Evolutionary conservation across 2,797 vertebrate species (phyloP), one percentile per base, ranked within the genome.

Genomic region (Pagetopsis macropterus): DNA sequence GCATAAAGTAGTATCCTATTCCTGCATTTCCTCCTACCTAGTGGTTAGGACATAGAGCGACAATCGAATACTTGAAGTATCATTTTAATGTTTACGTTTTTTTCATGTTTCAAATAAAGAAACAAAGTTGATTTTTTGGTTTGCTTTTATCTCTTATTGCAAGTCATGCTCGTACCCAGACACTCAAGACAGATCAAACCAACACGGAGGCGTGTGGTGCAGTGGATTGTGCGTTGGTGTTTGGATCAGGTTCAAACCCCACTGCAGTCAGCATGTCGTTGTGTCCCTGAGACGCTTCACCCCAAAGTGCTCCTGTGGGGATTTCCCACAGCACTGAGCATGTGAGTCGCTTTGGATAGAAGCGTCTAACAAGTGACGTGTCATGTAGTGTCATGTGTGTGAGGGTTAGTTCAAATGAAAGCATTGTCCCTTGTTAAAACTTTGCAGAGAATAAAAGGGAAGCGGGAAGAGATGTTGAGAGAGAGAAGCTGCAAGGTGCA

Each of bases 401-500:
- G 17, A 12, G 19, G 5, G 15, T 1, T 9, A 3, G 64, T 31
- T 52, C 0, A 61, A 56, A 52, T 15, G 21, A 5, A 44, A 58
- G 9, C 60, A 9, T 37, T 37, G 33, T 9, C 6, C 8, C 78
- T 75, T 79, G 55, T 59, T 84, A 19, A 83, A 84, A 81, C 64
- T 46, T 74, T 70, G 51, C 59, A 71, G 65, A 78, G 71, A 72
- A 72, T 31, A 76, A 37, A 37, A 27, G 4, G 9, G 16, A 74
- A 82, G 62, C 60, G 57, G 69, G 48, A 63, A 50, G 71, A 76
- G 65, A 79, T 75, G 65, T 82, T 54, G 67, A 50, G 62, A 46
- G 79, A 84, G 87, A 86, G 79, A 58, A 73, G 52, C 63, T 80
- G 89, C 73, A 76, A 87, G 83, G 85, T 82, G 83, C 75, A 16